These are phyloP conservation scores for Haliclystus octoradiatus DNA, from an alignment of 30 jellyfish, hydroid and myxozoan species.

Conservation along the genomic window DNA sequence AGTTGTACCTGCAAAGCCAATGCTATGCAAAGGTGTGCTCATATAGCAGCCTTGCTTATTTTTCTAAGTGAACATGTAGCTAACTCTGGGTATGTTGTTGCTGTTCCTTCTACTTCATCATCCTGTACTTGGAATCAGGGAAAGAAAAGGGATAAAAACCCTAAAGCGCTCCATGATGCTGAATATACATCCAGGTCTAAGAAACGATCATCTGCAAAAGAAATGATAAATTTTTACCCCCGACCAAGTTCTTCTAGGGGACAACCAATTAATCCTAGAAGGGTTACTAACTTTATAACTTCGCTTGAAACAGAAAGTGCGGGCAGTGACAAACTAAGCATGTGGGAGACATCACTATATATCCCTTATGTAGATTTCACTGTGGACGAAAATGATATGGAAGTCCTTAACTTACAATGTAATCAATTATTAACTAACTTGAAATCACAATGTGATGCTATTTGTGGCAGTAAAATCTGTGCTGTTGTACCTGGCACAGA, in stretches of 20 bases:
- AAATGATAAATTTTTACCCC: constrained; percentile 26
- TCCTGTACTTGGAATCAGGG: constrained; percentile 56
- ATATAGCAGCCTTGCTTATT: constrained; percentile 40
- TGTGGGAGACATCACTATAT: constrained; percentile 38
- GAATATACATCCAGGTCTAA: constrained; percentile 27
- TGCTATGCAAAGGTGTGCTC: constrained; percentile 35
- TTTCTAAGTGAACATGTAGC: neutral
- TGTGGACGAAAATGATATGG: constrained; percentile 4
- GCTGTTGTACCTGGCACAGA: constrained; percentile 29
- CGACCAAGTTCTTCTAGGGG: constrained; percentile 6
- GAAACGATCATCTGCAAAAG: neutral
- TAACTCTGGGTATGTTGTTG: constrained; percentile 8
- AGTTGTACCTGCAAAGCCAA: neutral
- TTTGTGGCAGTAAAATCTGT: neutral
- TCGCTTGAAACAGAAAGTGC: constrained; percentile 6
- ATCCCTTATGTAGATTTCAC: constrained; percentile 24
- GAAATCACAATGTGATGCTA: neutral
- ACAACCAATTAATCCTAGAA: neutral
- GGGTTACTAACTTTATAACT: neutral
- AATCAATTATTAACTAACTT: neutral
- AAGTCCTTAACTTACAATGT: neutral
- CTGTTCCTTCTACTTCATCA: constrained; percentile 28
- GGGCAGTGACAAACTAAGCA: neutral
- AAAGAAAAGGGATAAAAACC: constrained; percentile 34
- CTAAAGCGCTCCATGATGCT: constrained; percentile 8